Conservation (phyloP, 2,797 vertebrate genomes). For the Gymnodraco acuticeps region DNA sequence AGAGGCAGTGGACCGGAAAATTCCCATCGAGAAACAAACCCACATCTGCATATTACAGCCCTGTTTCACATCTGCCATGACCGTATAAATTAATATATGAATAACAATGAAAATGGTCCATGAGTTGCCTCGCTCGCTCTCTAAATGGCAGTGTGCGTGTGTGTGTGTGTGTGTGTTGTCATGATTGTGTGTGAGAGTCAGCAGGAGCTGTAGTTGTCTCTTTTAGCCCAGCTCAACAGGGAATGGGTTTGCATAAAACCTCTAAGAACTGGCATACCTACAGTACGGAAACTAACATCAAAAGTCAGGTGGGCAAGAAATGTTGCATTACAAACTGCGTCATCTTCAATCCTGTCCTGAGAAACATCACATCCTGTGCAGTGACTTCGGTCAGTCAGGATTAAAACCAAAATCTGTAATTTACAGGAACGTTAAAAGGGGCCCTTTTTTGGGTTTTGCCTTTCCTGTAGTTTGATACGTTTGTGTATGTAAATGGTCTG, state of each 20-base stretch:
- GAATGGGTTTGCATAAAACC: slow-evolving; percentile 59
- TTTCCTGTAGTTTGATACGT: too few relatives aligned
- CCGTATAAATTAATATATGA: slow-evolving; percentile 88
- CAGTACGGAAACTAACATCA: slow-evolving; percentile 18
- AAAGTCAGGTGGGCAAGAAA: not conserved
- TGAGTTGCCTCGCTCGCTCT: slow-evolving; percentile 67
- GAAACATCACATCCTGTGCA: not conserved
- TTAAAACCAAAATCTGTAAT: not conserved
- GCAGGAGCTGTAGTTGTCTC: slow-evolving; percentile 32
- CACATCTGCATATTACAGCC: slow-evolving; percentile 87
- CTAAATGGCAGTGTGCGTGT: slow-evolving; percentile 59
- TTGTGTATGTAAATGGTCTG: too few relatives aligned
- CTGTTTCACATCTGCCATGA: slow-evolving; percentile 77
- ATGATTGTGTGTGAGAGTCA: slow-evolving; percentile 27
- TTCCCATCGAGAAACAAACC: slow-evolving; percentile 85
- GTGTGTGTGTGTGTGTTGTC: not conserved
- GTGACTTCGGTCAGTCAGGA: not conserved
- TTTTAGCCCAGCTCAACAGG: slow-evolving; percentile 31
- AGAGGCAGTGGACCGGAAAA: slow-evolving; percentile 83
- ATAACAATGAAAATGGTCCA: slow-evolving; percentile 85
- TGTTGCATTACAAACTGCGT: not conserved
- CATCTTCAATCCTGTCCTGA: not conserved
- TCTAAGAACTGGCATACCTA: slow-evolving; percentile 31
- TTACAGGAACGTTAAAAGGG: not conserved
- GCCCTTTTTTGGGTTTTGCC: too few relatives aligned